Evolutionary conservation across 1,140 invertebrate species (phyloP).

Genomic region (honey bee (Apis mellifera)): DNA sequence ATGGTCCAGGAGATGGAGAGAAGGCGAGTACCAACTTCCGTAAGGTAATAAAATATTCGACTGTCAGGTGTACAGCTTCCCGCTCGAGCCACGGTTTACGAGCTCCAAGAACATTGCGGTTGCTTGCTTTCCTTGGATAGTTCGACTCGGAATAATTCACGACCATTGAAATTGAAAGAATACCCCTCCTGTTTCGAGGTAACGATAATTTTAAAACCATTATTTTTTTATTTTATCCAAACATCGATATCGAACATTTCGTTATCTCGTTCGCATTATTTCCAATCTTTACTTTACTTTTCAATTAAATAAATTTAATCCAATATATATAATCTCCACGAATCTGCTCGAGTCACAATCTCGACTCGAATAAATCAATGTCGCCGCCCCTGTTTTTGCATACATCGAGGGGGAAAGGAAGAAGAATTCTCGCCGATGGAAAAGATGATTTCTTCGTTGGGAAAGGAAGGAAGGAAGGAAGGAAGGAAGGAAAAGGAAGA

Average conservation of each 20-base stretch:
- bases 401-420: not conserved
- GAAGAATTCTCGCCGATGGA: slow-evolving; percentile 42
- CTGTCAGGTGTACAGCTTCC: slow-evolving; percentile 9
- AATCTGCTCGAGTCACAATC: no score
- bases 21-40: slow-evolving; percentile 13
- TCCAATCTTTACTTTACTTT: no score
- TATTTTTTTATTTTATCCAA: no score
- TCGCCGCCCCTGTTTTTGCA: not conserved
- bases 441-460: slow-evolving; percentile 45
- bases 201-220: no score
- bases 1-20: not conserved
- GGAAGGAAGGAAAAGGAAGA: no score
- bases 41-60: slow-evolving; percentile 27
- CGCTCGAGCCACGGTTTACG: slow-evolving; percentile 3
- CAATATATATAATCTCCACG: not conserved
- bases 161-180: no score
- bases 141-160: not conserved
- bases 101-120: not conserved
- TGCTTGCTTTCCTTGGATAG: not conserved
- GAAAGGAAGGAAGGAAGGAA: not conserved
- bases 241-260: no score
- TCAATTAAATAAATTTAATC: not conserved
- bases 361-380: no score
- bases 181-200: no score
- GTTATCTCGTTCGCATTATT: no score